Percentiles rank a stretch among this genome's conserved stretches.
These are phyloP conservation scores for Drosophila nasuta DNA, from an alignment of 1,140 invertebrate species.

Conservation along the genomic window DNA sequence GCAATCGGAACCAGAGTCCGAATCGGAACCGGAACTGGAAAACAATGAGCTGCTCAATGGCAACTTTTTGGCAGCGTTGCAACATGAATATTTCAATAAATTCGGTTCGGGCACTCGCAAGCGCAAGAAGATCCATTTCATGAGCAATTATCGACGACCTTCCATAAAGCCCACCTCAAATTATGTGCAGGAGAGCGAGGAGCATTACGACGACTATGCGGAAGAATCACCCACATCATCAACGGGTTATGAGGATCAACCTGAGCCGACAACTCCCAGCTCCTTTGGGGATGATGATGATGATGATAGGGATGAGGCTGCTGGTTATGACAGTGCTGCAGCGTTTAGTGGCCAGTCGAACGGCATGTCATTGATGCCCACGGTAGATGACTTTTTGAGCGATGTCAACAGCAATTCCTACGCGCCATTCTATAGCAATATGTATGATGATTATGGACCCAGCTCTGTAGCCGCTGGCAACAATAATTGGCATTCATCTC, in stretches of 20 bases:
- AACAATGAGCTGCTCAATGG: constrained; percentile 59
- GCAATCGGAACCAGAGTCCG: neutral
- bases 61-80: constrained; percentile 71
- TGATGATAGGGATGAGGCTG: constrained; percentile 32
- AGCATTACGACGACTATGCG: constrained; percentile 53
- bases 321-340: constrained; percentile 52
- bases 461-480: neutral
- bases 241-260: constrained; percentile 13
- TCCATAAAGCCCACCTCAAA: constrained; percentile 10
- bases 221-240: constrained; percentile 19
- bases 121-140: constrained; percentile 51
- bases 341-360: constrained; percentile 65
- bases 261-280: constrained; percentile 19
- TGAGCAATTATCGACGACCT: constrained; percentile 4
- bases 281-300: constrained; percentile 32
- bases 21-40: constrained; percentile 42
- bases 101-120: constrained; percentile 51
- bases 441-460: constrained; percentile 47
- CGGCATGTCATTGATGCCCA: constrained; percentile 48
- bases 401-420: constrained; percentile 24
- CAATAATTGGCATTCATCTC: constrained; percentile 35
- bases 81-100: constrained; percentile 61
- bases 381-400: constrained; percentile 56
- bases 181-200: constrained; percentile 27
- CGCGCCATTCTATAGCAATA: constrained; percentile 30